These are phyloP conservation scores for Ceyx cyanopectus DNA, from an alignment of 2,113 vertebrate genomes.

Conservation along the genomic window DNA sequence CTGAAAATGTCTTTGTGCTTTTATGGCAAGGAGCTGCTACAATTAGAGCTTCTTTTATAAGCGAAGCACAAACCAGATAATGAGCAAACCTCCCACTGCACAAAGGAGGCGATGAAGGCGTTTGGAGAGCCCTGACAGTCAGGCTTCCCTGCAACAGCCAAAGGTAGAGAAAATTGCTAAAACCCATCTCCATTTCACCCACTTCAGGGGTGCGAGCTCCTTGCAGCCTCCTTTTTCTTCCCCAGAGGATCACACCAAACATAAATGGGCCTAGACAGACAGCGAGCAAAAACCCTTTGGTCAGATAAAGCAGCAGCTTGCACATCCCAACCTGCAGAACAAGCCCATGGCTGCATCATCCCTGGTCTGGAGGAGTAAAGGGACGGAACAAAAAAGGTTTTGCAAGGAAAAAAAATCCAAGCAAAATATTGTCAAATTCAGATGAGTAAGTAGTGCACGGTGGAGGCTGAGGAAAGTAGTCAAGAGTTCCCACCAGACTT, in stretches of 20 bases:
- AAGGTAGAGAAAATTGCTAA: constrained; percentile 31
- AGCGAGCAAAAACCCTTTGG: background rate
- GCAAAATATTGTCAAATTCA: background rate
- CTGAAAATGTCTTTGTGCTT: constrained; percentile 52
- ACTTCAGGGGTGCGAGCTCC: constrained; percentile 26
- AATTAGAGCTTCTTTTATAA: constrained; percentile 54
- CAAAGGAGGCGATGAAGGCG: constrained; percentile 26
- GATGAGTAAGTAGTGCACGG: background rate
- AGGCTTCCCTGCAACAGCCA: background rate
- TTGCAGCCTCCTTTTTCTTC: background rate
- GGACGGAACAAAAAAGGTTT: background rate
- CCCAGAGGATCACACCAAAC: constrained; percentile 13
- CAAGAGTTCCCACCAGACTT: background rate
- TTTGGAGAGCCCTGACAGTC: background rate
- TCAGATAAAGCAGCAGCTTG: background rate
- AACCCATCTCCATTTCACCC: constrained; percentile 37
- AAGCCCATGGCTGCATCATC: background rate
- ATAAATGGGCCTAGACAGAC: background rate
- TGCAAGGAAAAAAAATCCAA: background rate
- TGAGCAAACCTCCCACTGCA: constrained; percentile 46
- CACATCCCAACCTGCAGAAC: background rate
- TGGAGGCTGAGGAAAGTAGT: background rate
- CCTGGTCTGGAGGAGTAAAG: background rate
- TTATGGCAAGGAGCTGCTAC: constrained; percentile 47
- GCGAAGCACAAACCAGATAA: constrained; percentile 44